Evolutionary conservation across 2,797 vertebrate species (phyloP).

Genomic region (Clamator glandarius): DNA sequence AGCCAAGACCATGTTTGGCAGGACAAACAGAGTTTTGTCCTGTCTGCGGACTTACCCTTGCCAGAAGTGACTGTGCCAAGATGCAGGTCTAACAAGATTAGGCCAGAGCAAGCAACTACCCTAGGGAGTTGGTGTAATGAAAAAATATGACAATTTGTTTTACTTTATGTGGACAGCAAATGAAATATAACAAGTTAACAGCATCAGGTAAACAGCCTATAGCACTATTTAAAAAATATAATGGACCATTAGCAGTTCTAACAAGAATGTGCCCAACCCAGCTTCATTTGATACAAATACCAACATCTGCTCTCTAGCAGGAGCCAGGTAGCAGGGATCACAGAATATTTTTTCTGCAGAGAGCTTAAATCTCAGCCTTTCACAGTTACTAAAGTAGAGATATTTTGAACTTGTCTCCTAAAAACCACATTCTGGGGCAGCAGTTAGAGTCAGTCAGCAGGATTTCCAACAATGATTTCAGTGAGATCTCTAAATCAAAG

Average conservation of each 20-base stretch:
- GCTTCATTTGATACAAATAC: neutral
- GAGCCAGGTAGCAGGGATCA: neutral
- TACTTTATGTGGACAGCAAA: neutral
- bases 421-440: neutral
- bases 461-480: neutral
- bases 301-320: neutral
- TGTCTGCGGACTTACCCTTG: neutral
- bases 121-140: neutral
- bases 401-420: neutral
- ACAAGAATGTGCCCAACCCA: neutral
- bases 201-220: neutral
- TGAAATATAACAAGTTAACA: neutral
- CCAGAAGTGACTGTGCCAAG: constrained; percentile 36
- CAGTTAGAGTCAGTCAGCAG: neutral
- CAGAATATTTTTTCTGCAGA: neutral
- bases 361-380: neutral
- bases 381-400: neutral
- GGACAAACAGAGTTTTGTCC: constrained; percentile 1
- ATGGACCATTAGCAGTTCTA: neutral
- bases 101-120: neutral
- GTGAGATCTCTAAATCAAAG: neutral
- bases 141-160: neutral
- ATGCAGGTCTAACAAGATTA: constrained; percentile 41
- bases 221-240: neutral
- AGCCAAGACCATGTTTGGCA: constrained; percentile 40